Evolutionary conservation across 30 jellyfish, hydroid and myxozoan genomes (phyloP), one percentile per base, ranked within the genome.

Genomic region (Catostylus mosaicus): DNA sequence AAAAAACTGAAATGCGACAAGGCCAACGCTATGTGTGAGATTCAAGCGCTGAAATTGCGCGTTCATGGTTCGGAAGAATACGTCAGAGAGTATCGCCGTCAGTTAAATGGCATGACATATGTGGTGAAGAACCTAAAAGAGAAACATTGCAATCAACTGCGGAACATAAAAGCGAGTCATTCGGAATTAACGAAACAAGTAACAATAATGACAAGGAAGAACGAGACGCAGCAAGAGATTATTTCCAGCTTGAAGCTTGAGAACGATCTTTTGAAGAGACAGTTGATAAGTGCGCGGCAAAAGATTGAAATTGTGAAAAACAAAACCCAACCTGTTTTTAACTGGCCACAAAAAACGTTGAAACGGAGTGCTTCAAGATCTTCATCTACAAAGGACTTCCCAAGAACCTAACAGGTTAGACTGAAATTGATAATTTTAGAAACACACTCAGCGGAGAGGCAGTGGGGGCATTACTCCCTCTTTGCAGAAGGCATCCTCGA

Each of bases 11-110:
- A 45, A 14, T 72, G 67, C 30, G 84, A 72, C 67, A 72, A 47
- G 3, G 12, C 22, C 31, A 72, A 46, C 38, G 84, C 84, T 0
- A 72, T 72, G 84, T 33, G 57, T 52, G 84, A 72, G 32, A 72
- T 72, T 51, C 67, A 46, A 48, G 54, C 67, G 6, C 60, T 72
- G 84, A 72, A 33, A 30, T 23, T 72, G 84, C 57, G 57, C 24
- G 71, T 72, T 20, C 70, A 54, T 19, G 72, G 38, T 16, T 48
- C 84, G 9, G 72, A 51, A 4, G 54, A 46, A 30, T 30, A 38
- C 31, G 33, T 45, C 3, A 51, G 22, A 57, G 37, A 47, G 32
- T 72, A 46, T 72, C 84, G 71, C 8, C 57, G 67, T 27, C 71
- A 72, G 54, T n/a, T 48, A n/a, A 72, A 72, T 22, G 47, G 31